Evolutionary conservation across 2,113 vertebrate species (phyloP), one percentile per base, ranked within the genome.

Genomic region (Salminus brasiliensis): DNA sequence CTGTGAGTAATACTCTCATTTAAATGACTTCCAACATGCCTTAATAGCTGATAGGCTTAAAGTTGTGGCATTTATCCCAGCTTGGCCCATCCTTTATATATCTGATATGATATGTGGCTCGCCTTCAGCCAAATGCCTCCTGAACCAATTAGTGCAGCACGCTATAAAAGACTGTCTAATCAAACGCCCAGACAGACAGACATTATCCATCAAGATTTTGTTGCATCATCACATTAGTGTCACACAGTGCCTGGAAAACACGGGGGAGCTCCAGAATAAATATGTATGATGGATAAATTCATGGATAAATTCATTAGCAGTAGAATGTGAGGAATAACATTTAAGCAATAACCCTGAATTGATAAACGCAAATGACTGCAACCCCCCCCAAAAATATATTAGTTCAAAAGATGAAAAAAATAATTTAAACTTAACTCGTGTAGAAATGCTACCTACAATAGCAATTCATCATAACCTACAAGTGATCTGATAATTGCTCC

Each of bases 101-200:
- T 72, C 71, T 67, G 62, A 81, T 79, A 81, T 84, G 78, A 81
- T 81, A 79, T 81, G 72, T 30, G 32, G 74, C 75, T 75, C 52
- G 45, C 49, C 72, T 72, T 8, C 15, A 75, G 79, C 59, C 67
- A 76, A 80, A 39, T 65, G 57, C 59, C 47, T 60, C 70, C 57
- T 75, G 81, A 81, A 81, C 66, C 77, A 43, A 62, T 75, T 81
- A 63, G 30, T 76, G 60, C 36, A 27, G 47, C 29, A 34, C 74
- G 13, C 41, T 55, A 62, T 67, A 74, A 73, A 68, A 76, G 41
- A 47, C 74, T 52, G 52, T 67, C 62, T 77, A 65, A 67, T 39
- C 52, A 82, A 82, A 82, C n/a, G 43, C 72, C 67, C 45, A 43
- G 60, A 57, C 30, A 74, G n/a, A 66, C 30, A 74, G 55, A 74